phyloP scores from a whole-genome alignment of 1,140 invertebrate species.

The Heliconius hermathena region DNA sequence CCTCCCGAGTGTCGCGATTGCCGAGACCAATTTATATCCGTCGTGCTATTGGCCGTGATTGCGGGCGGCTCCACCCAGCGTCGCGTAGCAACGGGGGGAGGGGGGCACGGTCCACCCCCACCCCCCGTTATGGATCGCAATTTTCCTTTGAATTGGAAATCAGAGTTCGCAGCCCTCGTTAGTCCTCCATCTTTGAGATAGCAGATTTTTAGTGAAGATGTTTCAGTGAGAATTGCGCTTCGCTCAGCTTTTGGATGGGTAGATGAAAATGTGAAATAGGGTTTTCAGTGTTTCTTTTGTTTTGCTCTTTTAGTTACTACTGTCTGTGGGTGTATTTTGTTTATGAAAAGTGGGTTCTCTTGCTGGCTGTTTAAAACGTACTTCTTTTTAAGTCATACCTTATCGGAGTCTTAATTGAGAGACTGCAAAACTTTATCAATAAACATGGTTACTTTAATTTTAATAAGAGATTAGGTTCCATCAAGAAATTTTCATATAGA shows the following conservation, averaged over 20 bases:
- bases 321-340: neutral
- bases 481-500: too few species aligned
- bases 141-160: conserved; percentile 83
- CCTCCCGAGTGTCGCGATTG: conserved; percentile 66
- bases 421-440: too few species aligned
- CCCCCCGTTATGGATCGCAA: conserved; percentile 81
- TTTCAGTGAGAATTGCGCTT: conserved; percentile 43
- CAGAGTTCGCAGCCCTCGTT: conserved; percentile 74
- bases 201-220: conserved; percentile 79
- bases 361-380: too few species aligned
- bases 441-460: too few species aligned
- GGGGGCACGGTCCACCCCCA: conserved; percentile 73
- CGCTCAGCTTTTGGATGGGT: conserved; percentile 21
- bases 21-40: conserved; percentile 82
- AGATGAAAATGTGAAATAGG: neutral
- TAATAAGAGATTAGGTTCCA: too few species aligned
- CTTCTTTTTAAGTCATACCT: too few species aligned
- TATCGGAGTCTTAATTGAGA: too few species aligned
- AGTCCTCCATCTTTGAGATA: conserved; percentile 75
- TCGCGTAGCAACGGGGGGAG: conserved; percentile 82
- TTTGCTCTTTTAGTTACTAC: neutral
- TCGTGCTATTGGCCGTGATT: conserved; percentile 83
- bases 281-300: neutral
- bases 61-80: conserved; percentile 81
- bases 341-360: too few species aligned